Percentiles rank a stretch among this genome's conserved stretches.
Conservation (phyloP, 2,888 invertebrate genomes). For the Clepsis dumicolana region DNA sequence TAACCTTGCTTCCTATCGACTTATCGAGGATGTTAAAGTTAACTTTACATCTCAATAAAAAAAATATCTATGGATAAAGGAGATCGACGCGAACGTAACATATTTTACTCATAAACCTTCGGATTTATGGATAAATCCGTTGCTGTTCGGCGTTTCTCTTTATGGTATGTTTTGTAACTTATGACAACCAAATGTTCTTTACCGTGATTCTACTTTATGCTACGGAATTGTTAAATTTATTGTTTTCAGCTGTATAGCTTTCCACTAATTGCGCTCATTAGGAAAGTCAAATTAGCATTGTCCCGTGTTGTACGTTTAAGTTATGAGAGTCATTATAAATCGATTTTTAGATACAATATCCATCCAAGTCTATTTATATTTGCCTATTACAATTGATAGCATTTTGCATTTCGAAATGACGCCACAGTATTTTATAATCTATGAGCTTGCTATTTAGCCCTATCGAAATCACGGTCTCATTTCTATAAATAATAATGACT, state of each 20-base stretch:
- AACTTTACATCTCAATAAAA: background rate
- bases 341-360: background rate
- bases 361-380: background rate
- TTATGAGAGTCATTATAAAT: background rate
- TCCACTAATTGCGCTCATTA: background rate
- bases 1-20: background rate
- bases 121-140: background rate
- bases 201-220: no score
- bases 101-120: background rate
- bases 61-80: background rate
- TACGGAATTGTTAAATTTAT: background rate
- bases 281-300: background rate
- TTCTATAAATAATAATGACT: background rate
- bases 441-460: background rate
- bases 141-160: background rate
- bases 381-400: background rate
- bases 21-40: background rate
- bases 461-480: slow-evolving; percentile 4
- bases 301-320: background rate
- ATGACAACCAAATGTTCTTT: background rate
- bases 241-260: no score
- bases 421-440: background rate
- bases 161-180: background rate
- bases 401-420: background rate
- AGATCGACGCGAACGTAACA: background rate